These are phyloP conservation scores for Phaethornis superciliosus DNA, from an alignment of 2,113 vertebrate species.

Conservation along the genomic window DNA sequence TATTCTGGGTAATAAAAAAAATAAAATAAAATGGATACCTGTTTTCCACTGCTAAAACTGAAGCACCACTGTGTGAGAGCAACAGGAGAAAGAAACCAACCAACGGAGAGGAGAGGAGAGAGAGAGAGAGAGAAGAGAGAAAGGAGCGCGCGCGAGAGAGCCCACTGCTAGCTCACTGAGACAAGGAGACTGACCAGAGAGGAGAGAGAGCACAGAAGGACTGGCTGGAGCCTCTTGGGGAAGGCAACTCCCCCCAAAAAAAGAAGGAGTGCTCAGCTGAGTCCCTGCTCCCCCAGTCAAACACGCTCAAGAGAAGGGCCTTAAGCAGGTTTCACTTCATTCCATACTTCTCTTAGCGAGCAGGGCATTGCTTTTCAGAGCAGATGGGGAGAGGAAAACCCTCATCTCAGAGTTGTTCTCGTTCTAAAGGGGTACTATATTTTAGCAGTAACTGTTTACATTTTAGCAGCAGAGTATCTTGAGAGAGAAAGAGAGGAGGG, in stretches of 20 bases:
- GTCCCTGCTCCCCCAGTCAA: conserved; percentile 80
- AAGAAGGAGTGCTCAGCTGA: conserved; percentile 68
- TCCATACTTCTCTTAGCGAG: conserved; percentile 78
- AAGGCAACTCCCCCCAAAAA: conserved; percentile 68
- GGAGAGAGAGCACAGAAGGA: conserved; percentile 72
- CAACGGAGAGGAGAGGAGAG: conserved; percentile 75
- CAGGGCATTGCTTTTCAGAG: conserved; percentile 73
- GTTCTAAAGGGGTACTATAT: conserved; percentile 63
- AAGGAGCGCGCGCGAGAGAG: conserved; percentile 72
- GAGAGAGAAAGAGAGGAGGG: neutral
- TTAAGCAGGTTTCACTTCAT: conserved; percentile 77
- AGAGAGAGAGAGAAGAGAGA: conserved; percentile 55
- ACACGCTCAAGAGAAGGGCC: conserved; percentile 76
- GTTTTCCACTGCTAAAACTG: conserved; percentile 99
- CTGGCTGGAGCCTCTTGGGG: conserved; percentile 76
- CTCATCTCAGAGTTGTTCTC: conserved; percentile 86
- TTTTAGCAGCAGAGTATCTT: conserved; percentile 61
- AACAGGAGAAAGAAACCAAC: conserved; percentile 87
- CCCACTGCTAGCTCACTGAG: conserved; percentile 84
- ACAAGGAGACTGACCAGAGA: conserved; percentile 79
- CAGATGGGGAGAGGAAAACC: conserved; percentile 81
- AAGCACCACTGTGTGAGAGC: conserved; percentile 96
- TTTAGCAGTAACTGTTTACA: conserved; percentile 57
- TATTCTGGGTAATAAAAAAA: conserved; percentile 96
- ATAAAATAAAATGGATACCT: conserved; percentile 97